phyloP scores from a whole-genome alignment of 2,888 invertebrate genomes.

The Agrotis exclamationis region DNA sequence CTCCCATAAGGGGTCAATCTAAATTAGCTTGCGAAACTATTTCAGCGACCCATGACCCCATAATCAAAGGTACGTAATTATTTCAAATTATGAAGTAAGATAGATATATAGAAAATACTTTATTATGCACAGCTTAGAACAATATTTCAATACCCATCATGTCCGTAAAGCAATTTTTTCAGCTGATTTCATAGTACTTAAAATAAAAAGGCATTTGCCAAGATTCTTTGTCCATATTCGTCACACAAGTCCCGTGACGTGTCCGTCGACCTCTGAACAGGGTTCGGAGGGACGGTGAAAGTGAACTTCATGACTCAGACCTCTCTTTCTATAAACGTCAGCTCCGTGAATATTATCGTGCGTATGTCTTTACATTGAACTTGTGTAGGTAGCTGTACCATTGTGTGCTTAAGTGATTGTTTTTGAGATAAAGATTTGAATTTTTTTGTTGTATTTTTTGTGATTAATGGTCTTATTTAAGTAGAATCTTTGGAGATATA shows the following conservation, averaged over 20 bases:
- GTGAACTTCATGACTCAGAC: conserved; percentile 84
- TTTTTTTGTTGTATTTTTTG: conserved; percentile 21
- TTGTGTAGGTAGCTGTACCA: conserved; percentile 23
- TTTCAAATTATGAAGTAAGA: no score
- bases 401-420: conserved; percentile 46
- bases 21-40: no score
- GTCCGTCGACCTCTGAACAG: conserved; percentile 48
- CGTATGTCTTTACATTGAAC: conserved; percentile 46
- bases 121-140: no score
- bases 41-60: no score
- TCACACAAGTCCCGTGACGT: conserved; percentile 40
- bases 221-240: conserved; percentile 23
- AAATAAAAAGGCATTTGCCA: neutral
- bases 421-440: conserved; percentile 8
- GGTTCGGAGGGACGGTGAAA: conserved; percentile 79
- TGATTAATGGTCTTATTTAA: conserved; percentile 2
- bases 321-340: conserved; percentile 81
- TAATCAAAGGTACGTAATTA: no score
- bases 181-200: no score
- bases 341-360: conserved; percentile 68
- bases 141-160: no score
- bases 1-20: no score
- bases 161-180: no score
- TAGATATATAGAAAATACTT: no score
- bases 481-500: neutral